Evolutionary conservation across 1,140 invertebrate genomes (phyloP).

Genomic region (Orussus abietinus): DNA sequence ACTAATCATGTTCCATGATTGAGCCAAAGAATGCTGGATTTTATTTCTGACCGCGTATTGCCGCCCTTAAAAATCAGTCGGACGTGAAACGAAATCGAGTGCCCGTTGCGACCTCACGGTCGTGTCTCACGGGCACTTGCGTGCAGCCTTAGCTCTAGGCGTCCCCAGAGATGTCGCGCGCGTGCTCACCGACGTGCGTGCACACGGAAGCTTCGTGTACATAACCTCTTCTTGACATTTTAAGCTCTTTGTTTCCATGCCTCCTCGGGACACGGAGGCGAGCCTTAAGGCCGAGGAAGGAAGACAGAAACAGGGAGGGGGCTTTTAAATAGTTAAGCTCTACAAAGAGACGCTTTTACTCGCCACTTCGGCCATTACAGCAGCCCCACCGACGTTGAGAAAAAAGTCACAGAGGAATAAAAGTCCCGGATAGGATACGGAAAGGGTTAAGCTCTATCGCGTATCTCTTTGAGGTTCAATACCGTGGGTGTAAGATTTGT

Average conservation of each 20-base stretch:
- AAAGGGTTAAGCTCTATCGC: background rate
- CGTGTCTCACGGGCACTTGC: too few species aligned
- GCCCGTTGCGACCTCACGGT: too few species aligned
- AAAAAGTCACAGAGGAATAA: constrained; percentile 10
- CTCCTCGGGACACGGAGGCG: constrained; percentile 1
- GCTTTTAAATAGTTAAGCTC: constrained; percentile 29
- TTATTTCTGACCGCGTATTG: too few species aligned
- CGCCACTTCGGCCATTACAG: background rate
- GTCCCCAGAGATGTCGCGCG: too few species aligned
- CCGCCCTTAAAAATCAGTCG: too few species aligned
- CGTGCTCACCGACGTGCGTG: too few species aligned
- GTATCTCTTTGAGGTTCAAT: background rate
- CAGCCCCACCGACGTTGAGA: constrained; percentile 5
- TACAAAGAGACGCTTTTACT: constrained; percentile 16
- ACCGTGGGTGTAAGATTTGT: too few species aligned
- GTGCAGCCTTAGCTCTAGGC: too few species aligned
- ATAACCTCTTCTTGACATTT: constrained; percentile 14
- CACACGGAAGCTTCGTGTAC: constrained; percentile 9
- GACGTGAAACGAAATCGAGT: too few species aligned
- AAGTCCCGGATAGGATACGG: constrained; percentile 4
- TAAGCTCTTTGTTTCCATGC: constrained; percentile 13
- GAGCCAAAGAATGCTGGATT: too few species aligned
- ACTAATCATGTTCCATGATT: too few species aligned
- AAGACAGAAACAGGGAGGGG: constrained; percentile 11
- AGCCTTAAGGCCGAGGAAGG: too few species aligned